Base-by-base conservation (phyloP, 2,797 vertebrate genomes). In the Nothura maculosa region DNA sequence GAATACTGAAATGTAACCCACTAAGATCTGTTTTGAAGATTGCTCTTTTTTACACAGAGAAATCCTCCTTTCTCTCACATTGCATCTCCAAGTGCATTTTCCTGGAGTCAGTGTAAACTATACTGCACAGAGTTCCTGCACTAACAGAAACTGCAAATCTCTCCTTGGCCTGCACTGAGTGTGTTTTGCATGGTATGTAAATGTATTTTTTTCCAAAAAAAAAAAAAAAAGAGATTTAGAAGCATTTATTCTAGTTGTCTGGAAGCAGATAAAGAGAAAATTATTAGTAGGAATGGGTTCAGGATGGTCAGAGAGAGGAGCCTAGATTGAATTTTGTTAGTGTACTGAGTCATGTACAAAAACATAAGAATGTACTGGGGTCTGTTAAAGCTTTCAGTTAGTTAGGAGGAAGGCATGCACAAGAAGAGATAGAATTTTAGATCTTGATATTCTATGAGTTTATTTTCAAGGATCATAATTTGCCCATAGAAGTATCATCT, bases 51-150 rank as follows among this genome's bases (percentile, higher is more conserved):
- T 84, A 47, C 81, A 54, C 32, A 76, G 47, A 76, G 4, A 43
- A 76, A 40, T 72, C 24, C 5, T 87, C 15, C 74, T 63, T 70
- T 87, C 45, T 83, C 38, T 86, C 1, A 1, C 19, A 61, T 34
- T 43, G 64, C 21, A 85, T 60, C 67, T 91, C 27, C 57, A 83
- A 73, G 43, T n/a, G 55, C 12, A 18, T 95, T 94, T 87, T 86
- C 40, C 38, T 86, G 67, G 38, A 73, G 8, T 28, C 17, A 45
- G 21, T 63, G 84, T 92, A 69, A 77, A 38, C 57, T 58, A 1
- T 16, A 45, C 12, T 36, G 28, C 1, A 2, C 83, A 30, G 62
- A 73, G 4, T 34, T 66, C 28, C 76, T 87, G 54, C 40, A 55
- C 10, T 66, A 60, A 50, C 47, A 79, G 54, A 78, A 93, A 58